phyloP scores from a whole-genome alignment of 2,113 vertebrate species.

The Leptobrachium leishanense region DNA sequence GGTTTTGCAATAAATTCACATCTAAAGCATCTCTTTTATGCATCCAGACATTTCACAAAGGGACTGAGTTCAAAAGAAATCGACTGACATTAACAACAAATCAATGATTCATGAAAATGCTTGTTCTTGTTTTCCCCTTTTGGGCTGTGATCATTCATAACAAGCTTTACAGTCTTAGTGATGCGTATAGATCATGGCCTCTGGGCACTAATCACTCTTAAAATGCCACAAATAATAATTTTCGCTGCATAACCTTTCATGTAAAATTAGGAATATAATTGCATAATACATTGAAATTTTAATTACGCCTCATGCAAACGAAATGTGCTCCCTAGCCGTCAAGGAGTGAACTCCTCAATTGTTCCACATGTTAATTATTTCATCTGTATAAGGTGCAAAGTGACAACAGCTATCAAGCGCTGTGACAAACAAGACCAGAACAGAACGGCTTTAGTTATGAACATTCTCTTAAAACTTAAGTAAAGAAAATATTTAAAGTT shows the following conservation, averaged over 20 bases:
- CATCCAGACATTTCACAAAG: constrained; percentile 12
- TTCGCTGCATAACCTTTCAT: neutral
- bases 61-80: too few relatives aligned
- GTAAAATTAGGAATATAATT: neutral
- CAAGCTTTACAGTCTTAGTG: neutral
- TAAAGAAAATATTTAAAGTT: neutral
- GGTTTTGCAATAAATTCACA: too few relatives aligned
- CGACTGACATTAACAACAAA: neutral
- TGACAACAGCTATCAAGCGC: neutral
- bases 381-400: neutral
- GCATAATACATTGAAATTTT: neutral
- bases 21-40: too few relatives aligned
- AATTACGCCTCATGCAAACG: neutral
- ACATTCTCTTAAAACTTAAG: neutral
- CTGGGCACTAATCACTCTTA: neutral
- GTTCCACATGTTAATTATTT: neutral
- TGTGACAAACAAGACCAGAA: neutral
- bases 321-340: neutral
- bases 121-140: neutral
- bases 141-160: too few relatives aligned
- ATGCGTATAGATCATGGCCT: neutral
- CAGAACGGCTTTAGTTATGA: neutral
- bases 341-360: neutral
- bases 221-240: neutral
- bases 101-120: neutral